Conservation (phyloP, 2,888 invertebrate genomes). For the Phyllotreta cruciferae region DNA sequence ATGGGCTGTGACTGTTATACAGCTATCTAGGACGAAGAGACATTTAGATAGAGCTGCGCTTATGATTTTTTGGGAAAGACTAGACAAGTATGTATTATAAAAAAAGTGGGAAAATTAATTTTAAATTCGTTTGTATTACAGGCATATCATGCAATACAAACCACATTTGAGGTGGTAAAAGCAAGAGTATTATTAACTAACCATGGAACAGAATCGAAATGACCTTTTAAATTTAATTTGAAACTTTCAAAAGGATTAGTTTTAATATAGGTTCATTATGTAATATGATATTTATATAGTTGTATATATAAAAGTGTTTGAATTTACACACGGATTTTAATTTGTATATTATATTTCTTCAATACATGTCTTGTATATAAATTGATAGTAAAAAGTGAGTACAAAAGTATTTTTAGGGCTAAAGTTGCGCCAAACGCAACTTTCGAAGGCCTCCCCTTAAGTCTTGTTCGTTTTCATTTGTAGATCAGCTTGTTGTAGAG, state of each 20-base stretch:
- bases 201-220: background rate
- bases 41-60: slow-evolving; percentile 96
- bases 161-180: slow-evolving; percentile 79
- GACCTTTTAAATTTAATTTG: background rate
- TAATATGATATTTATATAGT: background rate
- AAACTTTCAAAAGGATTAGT: background rate
- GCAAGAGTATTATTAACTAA: background rate
- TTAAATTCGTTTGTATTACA: slow-evolving; percentile 63
- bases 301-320: too few species aligned
- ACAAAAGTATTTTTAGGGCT: slow-evolving; percentile 53
- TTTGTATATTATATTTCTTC: slow-evolving; percentile 50
- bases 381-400: slow-evolving; percentile 50
- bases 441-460: slow-evolving; percentile 58
- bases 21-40: slow-evolving; percentile 89
- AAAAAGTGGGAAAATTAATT: background rate
- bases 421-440: slow-evolving; percentile 58
- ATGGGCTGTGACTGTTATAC: slow-evolving; percentile 95
- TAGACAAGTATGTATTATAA: slow-evolving; percentile 79
- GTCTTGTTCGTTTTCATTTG: slow-evolving; percentile 46
- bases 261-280: background rate
- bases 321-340: background rate
- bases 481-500: slow-evolving; percentile 32
- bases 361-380: slow-evolving; percentile 51
- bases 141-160: slow-evolving; percentile 88
- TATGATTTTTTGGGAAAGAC: slow-evolving; percentile 95